Evolutionary conservation across 2,113 vertebrate genomes (phyloP), one percentile per base, ranked within the genome.

Genomic region (Callionymus lyra): DNA sequence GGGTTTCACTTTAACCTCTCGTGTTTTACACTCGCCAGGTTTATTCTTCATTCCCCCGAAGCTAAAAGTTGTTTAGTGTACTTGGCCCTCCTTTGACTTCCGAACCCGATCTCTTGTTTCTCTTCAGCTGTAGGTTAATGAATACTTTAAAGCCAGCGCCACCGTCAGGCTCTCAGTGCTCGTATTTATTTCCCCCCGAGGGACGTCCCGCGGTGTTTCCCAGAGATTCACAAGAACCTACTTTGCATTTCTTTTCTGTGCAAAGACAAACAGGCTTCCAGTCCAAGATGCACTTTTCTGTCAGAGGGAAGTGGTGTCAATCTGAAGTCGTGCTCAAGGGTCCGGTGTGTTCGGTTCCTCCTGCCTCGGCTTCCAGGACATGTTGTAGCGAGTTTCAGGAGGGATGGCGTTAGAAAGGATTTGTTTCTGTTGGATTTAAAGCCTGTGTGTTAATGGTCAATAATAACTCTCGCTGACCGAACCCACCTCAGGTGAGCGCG

Each of bases 201-300:
- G 63, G 80, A 79, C 53, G 53, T 73, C 83, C 81, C 21, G 70
- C 64, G 53, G 79, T 41, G 73, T 82, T 85, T 85, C 84, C 83
- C 83, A 85, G 84, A 82, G 76, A 64, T 82, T 75, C 27, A 37
- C 37, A 34, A 53, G 56, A 63, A 62, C 71, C 74, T 80, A 52
- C 71, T 83, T 83, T 82, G 78, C 83, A 81, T 85, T 80, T 83
- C 67, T 72, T 82, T 83, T 83, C 72, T 77, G 60, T 56, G 42
- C 43, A 63, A 63, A 72, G 71, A 81, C 77, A 82, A 80, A 76
- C 72, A 32, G 60, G 57, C 59, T 63, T 31, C 13, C 59, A 74
- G 70, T 82, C 65, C 50, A 62, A 72, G 66, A 75, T 53, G 72
- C 69, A 80, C 50, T 38, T 1, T 55, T 54, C 51, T 47, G 56